A percentile compares a stretch with the other conserved stretches of the same genome.
These are phyloP conservation scores for Illadopsis cleaveri DNA, from an alignment of 2,113 vertebrate species.

Conservation along the genomic window DNA sequence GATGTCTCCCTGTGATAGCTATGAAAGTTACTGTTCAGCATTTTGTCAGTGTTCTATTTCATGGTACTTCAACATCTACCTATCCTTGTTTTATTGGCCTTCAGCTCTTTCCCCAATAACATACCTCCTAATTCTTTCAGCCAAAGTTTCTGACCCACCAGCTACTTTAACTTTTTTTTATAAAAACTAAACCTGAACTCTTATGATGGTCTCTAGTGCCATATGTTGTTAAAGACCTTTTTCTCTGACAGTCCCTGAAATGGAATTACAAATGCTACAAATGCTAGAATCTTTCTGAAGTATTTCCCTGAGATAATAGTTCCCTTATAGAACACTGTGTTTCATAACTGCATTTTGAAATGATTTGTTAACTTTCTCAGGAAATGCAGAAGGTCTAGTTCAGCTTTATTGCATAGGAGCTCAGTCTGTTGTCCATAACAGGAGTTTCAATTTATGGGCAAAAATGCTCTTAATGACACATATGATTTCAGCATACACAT, in stretches of 20 bases:
- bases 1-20: not conserved
- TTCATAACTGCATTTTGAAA: conserved; percentile 19
- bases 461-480: conserved; percentile 69
- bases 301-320: not conserved
- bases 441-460: conserved; percentile 51
- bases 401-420: conserved; percentile 39
- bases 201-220: not conserved
- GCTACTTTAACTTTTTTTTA: not conserved
- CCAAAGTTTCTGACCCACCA: not conserved
- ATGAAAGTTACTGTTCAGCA: not conserved
- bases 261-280: not conserved
- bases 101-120: not conserved
- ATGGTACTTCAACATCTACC: not conserved
- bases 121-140: not conserved
- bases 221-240: not conserved
- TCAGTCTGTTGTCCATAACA: conserved; percentile 41
- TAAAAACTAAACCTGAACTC: not conserved
- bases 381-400: conserved; percentile 46
- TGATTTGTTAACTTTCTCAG: conserved; percentile 24
- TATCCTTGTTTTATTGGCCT: not conserved
- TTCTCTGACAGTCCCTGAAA: not conserved
- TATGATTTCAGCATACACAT: conserved; percentile 64
- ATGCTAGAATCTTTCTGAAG: not conserved
- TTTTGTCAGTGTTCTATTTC: not conserved
- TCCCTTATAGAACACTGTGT: not conserved